Conservation (phyloP, 2,797 vertebrate species). For the Vipera ursinii region DNA sequence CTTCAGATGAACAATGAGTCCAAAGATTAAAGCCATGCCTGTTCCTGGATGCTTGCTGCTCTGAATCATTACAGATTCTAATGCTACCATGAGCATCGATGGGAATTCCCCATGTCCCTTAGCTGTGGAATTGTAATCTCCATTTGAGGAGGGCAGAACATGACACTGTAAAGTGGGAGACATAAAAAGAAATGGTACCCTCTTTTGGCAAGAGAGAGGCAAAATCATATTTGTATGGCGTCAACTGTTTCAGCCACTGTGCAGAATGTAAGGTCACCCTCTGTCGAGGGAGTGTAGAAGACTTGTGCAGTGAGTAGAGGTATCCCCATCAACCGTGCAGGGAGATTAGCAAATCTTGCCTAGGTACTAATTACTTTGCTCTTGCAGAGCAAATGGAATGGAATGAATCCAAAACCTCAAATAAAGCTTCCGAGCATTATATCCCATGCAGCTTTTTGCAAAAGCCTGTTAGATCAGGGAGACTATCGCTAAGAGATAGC, state of each 20-base stretch:
- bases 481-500: neutral
- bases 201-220: neutral
- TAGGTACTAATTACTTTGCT: neutral
- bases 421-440: neutral
- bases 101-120: too few species aligned
- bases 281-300: neutral
- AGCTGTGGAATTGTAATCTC: neutral
- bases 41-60: neutral
- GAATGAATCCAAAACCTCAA: neutral
- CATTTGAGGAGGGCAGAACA: neutral
- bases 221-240: neutral
- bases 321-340: neutral
- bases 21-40: neutral
- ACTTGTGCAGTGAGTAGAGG: neutral
- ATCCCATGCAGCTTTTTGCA: neutral
- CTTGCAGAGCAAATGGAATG: neutral
- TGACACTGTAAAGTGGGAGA: neutral
- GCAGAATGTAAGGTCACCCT: neutral
- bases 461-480: neutral
- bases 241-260: neutral
- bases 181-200: neutral
- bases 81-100: neutral
- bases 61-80: neutral
- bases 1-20: neutral
- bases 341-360: neutral